Percentiles rank a stretch among this genome's conserved stretches.
Conservation (phyloP, 2,797 vertebrate species). For the Manis crassicaudata region DNA sequence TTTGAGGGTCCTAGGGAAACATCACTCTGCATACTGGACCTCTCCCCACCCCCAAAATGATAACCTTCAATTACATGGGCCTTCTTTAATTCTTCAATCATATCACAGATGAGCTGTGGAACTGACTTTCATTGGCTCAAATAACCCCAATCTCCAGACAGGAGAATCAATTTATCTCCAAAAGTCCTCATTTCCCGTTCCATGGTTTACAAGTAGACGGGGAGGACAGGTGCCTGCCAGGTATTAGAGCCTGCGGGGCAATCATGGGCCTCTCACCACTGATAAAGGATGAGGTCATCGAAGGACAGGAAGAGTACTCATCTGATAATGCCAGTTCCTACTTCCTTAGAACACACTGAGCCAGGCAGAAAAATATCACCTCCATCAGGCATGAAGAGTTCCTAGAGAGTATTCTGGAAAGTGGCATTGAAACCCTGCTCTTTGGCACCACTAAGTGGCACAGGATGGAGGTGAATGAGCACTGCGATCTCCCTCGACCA, state of each 20-base stretch:
- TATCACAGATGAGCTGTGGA: not conserved
- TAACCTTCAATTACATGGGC: not conserved
- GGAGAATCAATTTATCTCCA: not conserved
- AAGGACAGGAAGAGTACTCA: fast-evolving
- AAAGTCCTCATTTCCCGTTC: not conserved
- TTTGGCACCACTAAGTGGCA: fast-evolving
- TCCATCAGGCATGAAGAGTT: not conserved
- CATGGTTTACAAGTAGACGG: fast-evolving
- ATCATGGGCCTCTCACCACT: fast-evolving
- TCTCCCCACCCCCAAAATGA: no score
- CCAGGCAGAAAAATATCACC: fast-evolving
- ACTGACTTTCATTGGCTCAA: not conserved
- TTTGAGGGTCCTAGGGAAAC: not conserved
- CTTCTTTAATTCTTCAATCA: not conserved
- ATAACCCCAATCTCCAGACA: not conserved
- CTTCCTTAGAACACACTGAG: not conserved
- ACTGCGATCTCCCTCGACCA: not conserved
- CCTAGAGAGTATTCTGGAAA: not conserved
- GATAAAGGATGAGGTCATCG: fast-evolving
- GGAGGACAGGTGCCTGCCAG: not conserved
- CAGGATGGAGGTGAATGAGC: not conserved
- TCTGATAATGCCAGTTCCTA: fast-evolving
- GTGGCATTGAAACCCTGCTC: fast-evolving
- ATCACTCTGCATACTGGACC: not conserved
- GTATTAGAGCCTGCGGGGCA: no score